Base-by-base conservation (phyloP, 2,888 invertebrate species). In the Lycocerus yunnanus region DNA sequence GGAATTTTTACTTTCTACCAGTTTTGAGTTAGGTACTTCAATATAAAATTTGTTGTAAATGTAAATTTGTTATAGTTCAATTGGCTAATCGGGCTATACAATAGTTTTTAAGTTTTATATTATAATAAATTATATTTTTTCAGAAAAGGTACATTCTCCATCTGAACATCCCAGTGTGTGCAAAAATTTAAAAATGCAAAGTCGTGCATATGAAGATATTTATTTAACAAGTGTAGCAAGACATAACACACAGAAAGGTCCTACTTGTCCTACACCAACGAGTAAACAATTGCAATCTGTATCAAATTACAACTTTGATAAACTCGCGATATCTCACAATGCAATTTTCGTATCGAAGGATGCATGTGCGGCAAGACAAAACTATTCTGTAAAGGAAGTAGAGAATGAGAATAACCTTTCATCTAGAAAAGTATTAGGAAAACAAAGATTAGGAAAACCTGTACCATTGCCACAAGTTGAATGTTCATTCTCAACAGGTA, bases 281-380 rank as follows among this genome's bases (percentile, higher is more conserved):
- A 83, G 85, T 27, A 86, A 88, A 72, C 88, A 88, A 77, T 81
- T 87, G 1, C 88, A 87, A 63, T 86, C 84, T 75, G 87, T 88
- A 15, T 79, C 82, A 18, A 82, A 84, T n/a, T 84, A 85, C 67
- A 86, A 86, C 20, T 86, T 87, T 8, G 87, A 89, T 68, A 80
- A 86, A 63, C 88, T 89, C 59, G 87, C 89, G 58, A 89, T 89
- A 1, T 89, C 90, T 1, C 89, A 90, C 73, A 89, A 89, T 68
- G 89, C 89, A 27, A 84, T 89, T 72, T 89, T 88, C 16, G 82
- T 89, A 72, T 85, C 81, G 14, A 83, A 83, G 15, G 68, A 69
- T 21, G 9, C 27, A 27, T 61, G 15, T 20, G 10, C 61, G 5
- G 10, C 11, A n/a, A 72, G 15, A 20, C 16, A 11, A 8, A 15